phyloP scores from a whole-genome alignment of 37 sponge, comb jelly and placozoan genomes.

The Aphrocallistes beatrix region DNA sequence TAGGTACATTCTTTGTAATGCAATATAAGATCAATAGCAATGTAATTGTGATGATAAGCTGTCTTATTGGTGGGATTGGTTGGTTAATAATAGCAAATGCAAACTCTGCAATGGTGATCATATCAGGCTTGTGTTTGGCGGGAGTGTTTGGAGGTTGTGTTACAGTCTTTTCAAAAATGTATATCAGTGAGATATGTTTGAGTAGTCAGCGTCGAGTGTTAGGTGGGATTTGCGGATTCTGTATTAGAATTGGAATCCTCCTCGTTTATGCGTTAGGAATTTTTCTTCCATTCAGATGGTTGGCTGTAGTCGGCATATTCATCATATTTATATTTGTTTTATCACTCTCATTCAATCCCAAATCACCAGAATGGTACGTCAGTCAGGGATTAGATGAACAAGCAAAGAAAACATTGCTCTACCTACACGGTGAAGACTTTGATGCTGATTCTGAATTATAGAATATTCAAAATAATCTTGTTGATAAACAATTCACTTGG shows the following conservation, averaged over 20 bases:
- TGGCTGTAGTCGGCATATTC: background rate
- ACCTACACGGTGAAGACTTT: background rate
- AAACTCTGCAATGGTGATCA: background rate
- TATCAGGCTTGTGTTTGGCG: background rate
- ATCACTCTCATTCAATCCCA: background rate
- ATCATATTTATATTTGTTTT: background rate
- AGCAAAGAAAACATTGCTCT: background rate
- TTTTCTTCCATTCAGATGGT: background rate
- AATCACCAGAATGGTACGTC: background rate
- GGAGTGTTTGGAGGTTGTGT: background rate
- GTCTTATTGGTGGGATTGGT: background rate
- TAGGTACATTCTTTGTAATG: background rate
- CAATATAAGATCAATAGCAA: background rate
- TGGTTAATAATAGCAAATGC: background rate
- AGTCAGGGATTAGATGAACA: background rate
- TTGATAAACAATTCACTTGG: background rate
- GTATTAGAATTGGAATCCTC: background rate
- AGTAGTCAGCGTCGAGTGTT: background rate
- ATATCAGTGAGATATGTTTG: background rate
- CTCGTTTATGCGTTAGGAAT: background rate
- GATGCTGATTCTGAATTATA: background rate
- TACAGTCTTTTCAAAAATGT: background rate
- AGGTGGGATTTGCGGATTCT: background rate
- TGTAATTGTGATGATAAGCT: background rate
- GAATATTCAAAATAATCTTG: too few species aligned